Evolutionary conservation across 2,888 invertebrate genomes (phyloP).

Genomic region (Stenodema calcarata): DNA sequence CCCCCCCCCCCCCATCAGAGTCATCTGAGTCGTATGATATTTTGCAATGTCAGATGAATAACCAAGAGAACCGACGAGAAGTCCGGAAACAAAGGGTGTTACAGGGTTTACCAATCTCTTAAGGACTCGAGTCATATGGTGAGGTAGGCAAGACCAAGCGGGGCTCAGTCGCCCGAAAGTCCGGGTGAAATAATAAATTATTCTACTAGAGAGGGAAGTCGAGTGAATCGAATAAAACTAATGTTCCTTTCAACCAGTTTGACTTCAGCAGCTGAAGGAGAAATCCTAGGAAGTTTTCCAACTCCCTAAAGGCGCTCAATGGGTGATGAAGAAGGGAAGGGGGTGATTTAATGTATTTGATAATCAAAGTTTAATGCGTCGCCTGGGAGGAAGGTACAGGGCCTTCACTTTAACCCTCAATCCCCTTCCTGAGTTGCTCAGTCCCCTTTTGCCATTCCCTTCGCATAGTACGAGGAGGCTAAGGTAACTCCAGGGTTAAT

Average conservation of each 20-base stretch:
- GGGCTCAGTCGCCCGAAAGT: not conserved
- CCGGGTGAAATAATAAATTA: not conserved
- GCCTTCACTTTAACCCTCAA: not conserved
- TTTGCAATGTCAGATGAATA: too few species aligned
- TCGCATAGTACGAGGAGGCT: not conserved
- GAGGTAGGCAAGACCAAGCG: not conserved
- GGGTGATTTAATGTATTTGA: conserved; percentile 46
- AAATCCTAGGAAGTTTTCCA: conserved; percentile 29
- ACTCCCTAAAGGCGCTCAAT: not conserved
- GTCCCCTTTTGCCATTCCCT: not conserved
- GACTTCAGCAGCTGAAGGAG: conserved; percentile 10
- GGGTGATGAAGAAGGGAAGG: not conserved
- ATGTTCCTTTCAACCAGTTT: conserved; percentile 25
- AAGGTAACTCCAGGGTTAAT: conserved; percentile 27
- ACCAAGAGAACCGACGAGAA: too few species aligned
- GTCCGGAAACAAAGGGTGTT: too few species aligned
- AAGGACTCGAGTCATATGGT: not conserved
- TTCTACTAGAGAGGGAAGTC: not conserved
- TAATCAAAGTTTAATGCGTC: conserved; percentile 45
- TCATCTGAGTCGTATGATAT: too few species aligned
- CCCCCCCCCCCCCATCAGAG: too few species aligned
- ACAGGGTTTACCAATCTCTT: too few species aligned
- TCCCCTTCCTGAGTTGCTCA: not conserved
- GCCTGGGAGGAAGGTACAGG: not conserved
- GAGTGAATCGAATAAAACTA: conserved; percentile 12